Evolutionary conservation across 2,113 vertebrate species (phyloP).

Genomic region (Calypte anna): DNA sequence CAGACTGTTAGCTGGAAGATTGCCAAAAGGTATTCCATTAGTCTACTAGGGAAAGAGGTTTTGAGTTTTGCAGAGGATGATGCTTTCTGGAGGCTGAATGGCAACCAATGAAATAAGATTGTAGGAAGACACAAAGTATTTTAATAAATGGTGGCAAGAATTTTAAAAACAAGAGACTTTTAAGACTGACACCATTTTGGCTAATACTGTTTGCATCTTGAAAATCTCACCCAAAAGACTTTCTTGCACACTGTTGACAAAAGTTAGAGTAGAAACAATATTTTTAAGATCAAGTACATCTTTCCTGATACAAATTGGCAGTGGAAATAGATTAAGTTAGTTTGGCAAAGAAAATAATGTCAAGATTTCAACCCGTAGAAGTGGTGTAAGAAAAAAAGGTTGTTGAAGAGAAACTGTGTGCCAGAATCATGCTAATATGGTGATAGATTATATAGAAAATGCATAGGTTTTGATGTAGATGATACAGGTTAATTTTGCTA

Average conservation of each 20-base stretch:
- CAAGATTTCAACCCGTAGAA: background rate
- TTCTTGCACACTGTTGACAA: background rate
- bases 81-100: background rate
- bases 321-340: background rate
- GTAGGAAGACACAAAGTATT: background rate
- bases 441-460: background rate
- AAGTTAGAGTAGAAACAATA: constrained; percentile 19
- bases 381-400: background rate
- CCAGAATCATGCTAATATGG: background rate
- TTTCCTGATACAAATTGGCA: background rate
- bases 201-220: background rate
- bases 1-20: constrained; percentile 43
- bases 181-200: constrained; percentile 15
- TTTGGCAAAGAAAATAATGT: background rate
- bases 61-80: background rate
- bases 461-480: background rate
- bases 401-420: background rate
- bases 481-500: background rate
- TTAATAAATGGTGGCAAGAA: background rate
- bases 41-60: constrained; percentile 21
- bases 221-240: constrained; percentile 22
- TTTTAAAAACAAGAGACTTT: background rate
- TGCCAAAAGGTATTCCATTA: constrained; percentile 34
- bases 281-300: constrained; percentile 22
- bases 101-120: background rate